Evolutionary conservation across 2,888 invertebrate species (phyloP).

Genomic region (Yponomeuta sedellus): DNA sequence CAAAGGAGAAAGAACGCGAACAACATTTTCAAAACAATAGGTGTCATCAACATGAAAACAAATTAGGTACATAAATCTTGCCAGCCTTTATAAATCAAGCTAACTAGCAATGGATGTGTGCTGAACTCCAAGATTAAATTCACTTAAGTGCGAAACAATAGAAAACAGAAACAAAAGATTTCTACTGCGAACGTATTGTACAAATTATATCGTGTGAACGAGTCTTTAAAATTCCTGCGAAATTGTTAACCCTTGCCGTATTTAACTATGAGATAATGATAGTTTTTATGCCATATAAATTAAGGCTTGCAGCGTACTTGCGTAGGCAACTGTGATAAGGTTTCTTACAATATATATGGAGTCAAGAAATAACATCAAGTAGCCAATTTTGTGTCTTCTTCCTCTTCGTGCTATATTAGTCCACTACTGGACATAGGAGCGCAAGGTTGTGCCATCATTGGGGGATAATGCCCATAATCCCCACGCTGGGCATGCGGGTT

Average conservation of each 20-base stretch:
- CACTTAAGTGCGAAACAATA: constrained; percentile 8
- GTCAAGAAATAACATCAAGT: too few species aligned
- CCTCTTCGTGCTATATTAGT: too few species aligned
- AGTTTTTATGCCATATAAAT: neutral
- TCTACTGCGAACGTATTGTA: constrained; percentile 6
- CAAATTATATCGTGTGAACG: constrained; percentile 4
- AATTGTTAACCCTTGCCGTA: neutral
- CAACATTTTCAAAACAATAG: neutral
- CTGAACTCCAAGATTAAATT: neutral
- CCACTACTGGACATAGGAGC: too few species aligned
- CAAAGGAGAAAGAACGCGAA: neutral
- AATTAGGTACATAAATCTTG: neutral
- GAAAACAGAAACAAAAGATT: constrained; percentile 1
- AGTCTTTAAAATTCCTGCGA: neutral
- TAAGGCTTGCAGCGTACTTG: neutral
- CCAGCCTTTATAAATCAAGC: neutral
- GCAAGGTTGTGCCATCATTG: too few species aligned
- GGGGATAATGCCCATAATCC: too few species aligned
- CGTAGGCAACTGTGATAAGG: neutral
- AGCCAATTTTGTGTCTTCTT: too few species aligned
- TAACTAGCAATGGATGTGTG: neutral
- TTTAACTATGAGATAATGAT: neutral
- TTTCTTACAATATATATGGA: too few species aligned
- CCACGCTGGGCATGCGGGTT: too few species aligned
- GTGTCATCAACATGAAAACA: neutral